Percentiles rank a stretch among this genome's conserved stretches.
phyloP scores from a whole-genome alignment of 2,797 vertebrate species.

The Sardinella longiceps region DNA sequence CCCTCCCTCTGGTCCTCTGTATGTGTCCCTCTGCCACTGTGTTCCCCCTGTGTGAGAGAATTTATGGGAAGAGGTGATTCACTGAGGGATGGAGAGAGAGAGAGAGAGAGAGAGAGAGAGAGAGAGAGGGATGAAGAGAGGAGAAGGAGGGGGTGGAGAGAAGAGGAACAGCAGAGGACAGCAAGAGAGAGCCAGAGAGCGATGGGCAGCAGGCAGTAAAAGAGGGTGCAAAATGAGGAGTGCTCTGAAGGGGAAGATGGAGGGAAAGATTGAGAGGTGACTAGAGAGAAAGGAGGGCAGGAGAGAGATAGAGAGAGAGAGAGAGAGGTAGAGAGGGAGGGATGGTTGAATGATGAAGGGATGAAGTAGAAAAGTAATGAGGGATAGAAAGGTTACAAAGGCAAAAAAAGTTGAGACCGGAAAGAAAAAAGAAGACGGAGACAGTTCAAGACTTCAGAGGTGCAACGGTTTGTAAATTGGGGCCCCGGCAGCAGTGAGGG shows the following conservation, averaged over 20 bases:
- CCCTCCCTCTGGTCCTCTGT: background rate
- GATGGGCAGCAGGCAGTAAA: too few species aligned
- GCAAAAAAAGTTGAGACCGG: background rate
- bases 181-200: background rate
- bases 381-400: slow-evolving; percentile 1
- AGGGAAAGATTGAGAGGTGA: background rate
- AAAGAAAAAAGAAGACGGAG: background rate
- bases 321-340: background rate
- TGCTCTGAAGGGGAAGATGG: background rate
- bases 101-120: slow-evolving; percentile 10
- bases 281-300: slow-evolving; percentile 26
- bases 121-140: background rate
- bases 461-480: background rate
- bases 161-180: background rate
- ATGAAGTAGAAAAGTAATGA: background rate
- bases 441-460: background rate
- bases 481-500: background rate
- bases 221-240: background rate
- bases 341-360: slow-evolving; percentile 40
- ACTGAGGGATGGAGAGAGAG: slow-evolving; percentile 3
- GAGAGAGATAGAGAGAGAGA: background rate
- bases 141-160: background rate
- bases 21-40: background rate
- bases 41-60: slow-evolving; percentile 34
- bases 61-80: slow-evolving; percentile 44